Conservation (phyloP, 2,888 invertebrate species). For the Digitonthophagus gazella region DNA sequence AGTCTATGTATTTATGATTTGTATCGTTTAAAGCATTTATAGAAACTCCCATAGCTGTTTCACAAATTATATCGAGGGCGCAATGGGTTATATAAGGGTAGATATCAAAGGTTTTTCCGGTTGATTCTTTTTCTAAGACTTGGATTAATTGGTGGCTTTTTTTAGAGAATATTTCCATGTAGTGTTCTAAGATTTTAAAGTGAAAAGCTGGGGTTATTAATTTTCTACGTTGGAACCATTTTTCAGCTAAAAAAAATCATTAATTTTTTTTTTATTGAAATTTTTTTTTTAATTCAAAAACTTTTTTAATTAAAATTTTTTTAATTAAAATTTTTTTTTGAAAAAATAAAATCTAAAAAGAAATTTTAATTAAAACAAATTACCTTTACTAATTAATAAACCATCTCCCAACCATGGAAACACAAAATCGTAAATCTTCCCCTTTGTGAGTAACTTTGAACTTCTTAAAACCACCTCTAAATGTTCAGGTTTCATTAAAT, state of each 20-base stretch:
- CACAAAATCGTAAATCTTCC: constrained; percentile 7
- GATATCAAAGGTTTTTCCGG: constrained; percentile 40
- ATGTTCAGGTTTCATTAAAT: constrained; percentile 12
- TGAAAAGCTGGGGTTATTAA: constrained; percentile 42
- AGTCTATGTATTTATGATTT: neutral
- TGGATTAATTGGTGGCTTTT: constrained; percentile 37
- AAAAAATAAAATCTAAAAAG: neutral
- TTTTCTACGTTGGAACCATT: constrained; percentile 39
- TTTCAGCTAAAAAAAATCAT: constrained; percentile 29
- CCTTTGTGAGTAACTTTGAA: constrained; percentile 18
- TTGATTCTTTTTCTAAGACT: constrained; percentile 31
- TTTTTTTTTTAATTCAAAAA: neutral
- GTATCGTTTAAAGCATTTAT: constrained; percentile 2
- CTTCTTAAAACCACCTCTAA: constrained; percentile 18
- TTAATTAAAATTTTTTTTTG: constrained; percentile 27
- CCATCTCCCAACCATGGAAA: constrained; percentile 25
- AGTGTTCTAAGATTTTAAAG: constrained; percentile 41
- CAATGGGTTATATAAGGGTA: constrained; percentile 40
- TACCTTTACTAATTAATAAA: constrained; percentile 23
- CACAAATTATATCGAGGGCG: constrained; percentile 43
- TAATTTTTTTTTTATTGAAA: too few species aligned
- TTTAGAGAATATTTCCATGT: constrained; percentile 39
- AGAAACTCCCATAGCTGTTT: constrained; percentile 22
- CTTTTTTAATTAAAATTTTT: neutral
- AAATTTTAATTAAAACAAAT: neutral